Percentiles rank a stretch among this genome's conserved stretches.
Evolutionary conservation across 2,888 invertebrate genomes (phyloP).

Genomic region (Leucophora obtusa): DNA sequence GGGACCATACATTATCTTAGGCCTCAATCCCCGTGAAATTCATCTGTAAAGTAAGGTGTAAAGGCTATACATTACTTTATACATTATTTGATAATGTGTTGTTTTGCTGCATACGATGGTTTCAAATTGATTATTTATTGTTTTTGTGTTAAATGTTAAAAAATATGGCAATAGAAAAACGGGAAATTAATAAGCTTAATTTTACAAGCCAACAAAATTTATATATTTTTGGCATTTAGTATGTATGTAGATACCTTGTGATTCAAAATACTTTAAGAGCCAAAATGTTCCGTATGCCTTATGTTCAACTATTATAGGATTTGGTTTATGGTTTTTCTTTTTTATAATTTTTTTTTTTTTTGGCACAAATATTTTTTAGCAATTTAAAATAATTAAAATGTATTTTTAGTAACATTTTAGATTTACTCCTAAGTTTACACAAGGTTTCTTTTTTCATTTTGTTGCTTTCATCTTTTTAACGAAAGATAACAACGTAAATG

Average conservation of each 20-base stretch:
- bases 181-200: slow-evolving; percentile 54
- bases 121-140: not conserved
- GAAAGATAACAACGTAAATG: slow-evolving; percentile 53
- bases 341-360: slow-evolving; percentile 37
- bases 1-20: no score
- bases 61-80: no score
- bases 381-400: slow-evolving; percentile 63
- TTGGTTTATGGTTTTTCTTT: not conserved
- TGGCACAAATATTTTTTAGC: slow-evolving; percentile 42
- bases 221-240: slow-evolving; percentile 25
- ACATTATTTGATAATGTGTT: no score
- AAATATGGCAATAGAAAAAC: not conserved
- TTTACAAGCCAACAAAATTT: slow-evolving; percentile 43
- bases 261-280: not conserved
- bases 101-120: not conserved
- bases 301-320: not conserved
- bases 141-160: slow-evolving; percentile 3
- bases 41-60: no score
- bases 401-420: slow-evolving; percentile 45
- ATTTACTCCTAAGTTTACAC: not conserved
- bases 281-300: not conserved
- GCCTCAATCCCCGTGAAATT: no score
- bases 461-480: slow-evolving; percentile 20
- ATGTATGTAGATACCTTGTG: not conserved
- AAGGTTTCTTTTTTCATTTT: not conserved